phyloP scores from a whole-genome alignment of 2,888 invertebrate species.

The Leptura quadrifasciata region DNA sequence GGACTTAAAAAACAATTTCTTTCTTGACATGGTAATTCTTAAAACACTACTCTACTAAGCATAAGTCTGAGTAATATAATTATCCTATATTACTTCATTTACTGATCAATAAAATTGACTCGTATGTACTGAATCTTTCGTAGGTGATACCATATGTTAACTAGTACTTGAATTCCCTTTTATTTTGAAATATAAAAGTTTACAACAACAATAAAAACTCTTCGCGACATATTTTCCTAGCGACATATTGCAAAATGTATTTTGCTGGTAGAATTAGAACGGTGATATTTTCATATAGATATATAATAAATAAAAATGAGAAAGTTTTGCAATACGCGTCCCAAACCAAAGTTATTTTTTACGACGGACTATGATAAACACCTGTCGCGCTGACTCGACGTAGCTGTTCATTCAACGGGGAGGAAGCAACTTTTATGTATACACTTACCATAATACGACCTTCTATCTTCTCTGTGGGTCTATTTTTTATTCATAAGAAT shows the following conservation, averaged over 20 bases:
- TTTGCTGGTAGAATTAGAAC: background rate
- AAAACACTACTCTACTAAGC: too few relatives aligned
- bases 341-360: background rate
- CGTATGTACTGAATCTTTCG: background rate
- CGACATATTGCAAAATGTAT: background rate
- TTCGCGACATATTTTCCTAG: background rate
- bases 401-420: background rate
- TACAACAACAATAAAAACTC: background rate
- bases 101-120: too few relatives aligned
- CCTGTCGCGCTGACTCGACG: conserved; percentile 2
- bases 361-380: background rate
- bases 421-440: background rate
- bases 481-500: conserved; percentile 1
- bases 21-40: too few relatives aligned
- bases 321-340: background rate
- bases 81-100: too few relatives aligned
- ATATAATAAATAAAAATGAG: conserved; percentile 1
- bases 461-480: background rate
- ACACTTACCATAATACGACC: background rate
- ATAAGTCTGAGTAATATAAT: too few relatives aligned
- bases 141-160: background rate
- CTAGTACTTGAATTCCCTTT: background rate
- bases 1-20: too few relatives aligned
- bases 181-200: background rate
- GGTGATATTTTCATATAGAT: background rate